phyloP scores from a whole-genome alignment of 2,113 vertebrate species.

The Ictalurus furcatus region DNA sequence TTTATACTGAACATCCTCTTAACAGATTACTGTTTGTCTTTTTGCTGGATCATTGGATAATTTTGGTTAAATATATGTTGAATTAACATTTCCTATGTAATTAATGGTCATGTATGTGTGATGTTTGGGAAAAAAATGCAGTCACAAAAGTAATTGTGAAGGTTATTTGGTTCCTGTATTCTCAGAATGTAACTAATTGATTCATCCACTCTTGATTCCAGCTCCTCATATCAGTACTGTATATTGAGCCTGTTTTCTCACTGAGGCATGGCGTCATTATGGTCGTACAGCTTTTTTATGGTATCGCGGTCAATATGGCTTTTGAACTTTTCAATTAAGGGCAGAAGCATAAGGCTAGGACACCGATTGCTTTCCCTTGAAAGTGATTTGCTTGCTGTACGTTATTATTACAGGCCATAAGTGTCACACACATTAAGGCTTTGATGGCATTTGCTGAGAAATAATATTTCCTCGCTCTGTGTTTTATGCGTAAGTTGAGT shows the following conservation, averaged over 20 bases:
- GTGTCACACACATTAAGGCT: constrained; percentile 45
- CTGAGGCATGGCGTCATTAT: constrained; percentile 15
- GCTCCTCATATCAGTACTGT: background rate
- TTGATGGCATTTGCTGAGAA: constrained; percentile 48
- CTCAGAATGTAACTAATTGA: background rate
- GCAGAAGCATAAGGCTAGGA: constrained; percentile 48
- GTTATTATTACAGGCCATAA: constrained; percentile 57
- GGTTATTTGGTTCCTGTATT: background rate
- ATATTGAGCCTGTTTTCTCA: background rate
- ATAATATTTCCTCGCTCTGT: constrained; percentile 52
- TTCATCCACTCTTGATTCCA: background rate
- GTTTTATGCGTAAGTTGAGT: constrained; percentile 49
- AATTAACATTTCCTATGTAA: background rate
- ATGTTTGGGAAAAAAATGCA: background rate
- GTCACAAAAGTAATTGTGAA: background rate
- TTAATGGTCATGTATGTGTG: background rate
- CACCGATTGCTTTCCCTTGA: constrained; percentile 49
- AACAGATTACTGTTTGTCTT: background rate
- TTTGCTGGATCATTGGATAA: too few relatives aligned
- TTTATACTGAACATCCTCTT: background rate
- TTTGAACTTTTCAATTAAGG: constrained; percentile 57
- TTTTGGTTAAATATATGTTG: background rate
- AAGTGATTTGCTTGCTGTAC: constrained; percentile 56
- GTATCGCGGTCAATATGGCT: constrained; percentile 48
- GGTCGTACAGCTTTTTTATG: constrained; percentile 20